Conservation (phyloP, 2,888 invertebrate genomes). For the Leptinotarsa juncta region DNA sequence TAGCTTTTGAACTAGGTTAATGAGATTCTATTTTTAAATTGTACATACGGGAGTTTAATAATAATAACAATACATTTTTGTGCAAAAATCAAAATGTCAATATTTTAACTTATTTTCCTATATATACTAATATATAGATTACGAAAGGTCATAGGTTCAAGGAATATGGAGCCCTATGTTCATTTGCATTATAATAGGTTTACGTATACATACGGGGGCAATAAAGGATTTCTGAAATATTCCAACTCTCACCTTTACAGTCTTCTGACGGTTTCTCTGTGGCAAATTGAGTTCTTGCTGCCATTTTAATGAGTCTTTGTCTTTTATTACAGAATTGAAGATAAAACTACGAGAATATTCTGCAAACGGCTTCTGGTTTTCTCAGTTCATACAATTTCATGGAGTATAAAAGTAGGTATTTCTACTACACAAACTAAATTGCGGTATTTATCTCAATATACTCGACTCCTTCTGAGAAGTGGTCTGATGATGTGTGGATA, state of each 20-base stretch:
- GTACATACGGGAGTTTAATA: no score
- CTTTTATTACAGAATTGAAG: background rate
- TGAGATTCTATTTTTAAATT: no score
- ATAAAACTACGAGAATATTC: background rate
- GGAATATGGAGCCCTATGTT: no score
- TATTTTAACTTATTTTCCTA: no score
- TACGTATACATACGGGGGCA: no score
- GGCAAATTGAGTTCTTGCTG: conserved; percentile 41
- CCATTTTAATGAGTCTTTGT: conserved; percentile 36
- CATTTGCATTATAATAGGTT: no score
- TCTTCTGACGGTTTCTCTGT: conserved; percentile 45
- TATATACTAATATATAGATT: no score
- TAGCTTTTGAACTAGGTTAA: no score
- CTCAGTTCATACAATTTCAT: conserved; percentile 12
- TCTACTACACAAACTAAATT: conserved; percentile 23
- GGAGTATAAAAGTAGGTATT: background rate
- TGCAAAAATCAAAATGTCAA: no score
- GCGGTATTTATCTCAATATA: conserved; percentile 27
- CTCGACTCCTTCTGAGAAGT: conserved; percentile 71
- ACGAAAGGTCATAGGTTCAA: no score
- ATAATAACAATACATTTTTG: no score
- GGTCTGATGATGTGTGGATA: conserved; percentile 82
- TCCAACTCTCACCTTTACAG: conserved; percentile 47
- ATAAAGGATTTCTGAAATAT: background rate
- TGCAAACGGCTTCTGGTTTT: background rate